These are phyloP conservation scores for Seriola quinqueradiata DNA, from an alignment of 2,113 vertebrate genomes.

Conservation along the genomic window DNA sequence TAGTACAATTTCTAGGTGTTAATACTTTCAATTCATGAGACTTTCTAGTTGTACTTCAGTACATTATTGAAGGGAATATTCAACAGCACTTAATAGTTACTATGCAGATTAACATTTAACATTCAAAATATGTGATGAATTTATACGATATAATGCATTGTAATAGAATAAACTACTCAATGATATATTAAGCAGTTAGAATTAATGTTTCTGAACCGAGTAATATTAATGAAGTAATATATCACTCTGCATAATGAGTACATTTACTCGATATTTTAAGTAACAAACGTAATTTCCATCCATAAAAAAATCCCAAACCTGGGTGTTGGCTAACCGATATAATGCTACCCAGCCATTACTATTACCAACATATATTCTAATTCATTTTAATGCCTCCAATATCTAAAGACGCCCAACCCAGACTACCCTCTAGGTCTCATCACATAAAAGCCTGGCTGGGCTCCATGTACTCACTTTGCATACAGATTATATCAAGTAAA, in stretches of 20 bases:
- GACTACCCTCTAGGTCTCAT: constrained; percentile 41
- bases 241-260: no score
- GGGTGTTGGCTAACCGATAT: neutral
- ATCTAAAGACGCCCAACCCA: constrained; percentile 16
- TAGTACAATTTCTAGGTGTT: neutral
- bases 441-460: constrained; percentile 44
- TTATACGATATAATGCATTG: neutral
- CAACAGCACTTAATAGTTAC: neutral
- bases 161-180: neutral
- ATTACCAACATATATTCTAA: constrained; percentile 22
- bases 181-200: neutral
- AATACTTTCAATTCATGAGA: neutral
- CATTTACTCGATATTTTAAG: neutral
- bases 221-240: no score
- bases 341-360: neutral
- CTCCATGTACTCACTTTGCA: constrained; percentile 39
- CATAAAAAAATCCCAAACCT: neutral
- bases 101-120: no score
- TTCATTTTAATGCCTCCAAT: constrained; percentile 16
- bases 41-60: neutral
- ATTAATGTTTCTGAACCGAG: neutral
- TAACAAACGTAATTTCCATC: neutral
- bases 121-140: neutral
- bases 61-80: no score
- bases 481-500: constrained; percentile 24